A percentile compares a stretch with the other conserved stretches of the same genome.
phyloP scores from a whole-genome alignment of 1,140 invertebrate genomes.

The Pogonomyrmex barbatus region DNA sequence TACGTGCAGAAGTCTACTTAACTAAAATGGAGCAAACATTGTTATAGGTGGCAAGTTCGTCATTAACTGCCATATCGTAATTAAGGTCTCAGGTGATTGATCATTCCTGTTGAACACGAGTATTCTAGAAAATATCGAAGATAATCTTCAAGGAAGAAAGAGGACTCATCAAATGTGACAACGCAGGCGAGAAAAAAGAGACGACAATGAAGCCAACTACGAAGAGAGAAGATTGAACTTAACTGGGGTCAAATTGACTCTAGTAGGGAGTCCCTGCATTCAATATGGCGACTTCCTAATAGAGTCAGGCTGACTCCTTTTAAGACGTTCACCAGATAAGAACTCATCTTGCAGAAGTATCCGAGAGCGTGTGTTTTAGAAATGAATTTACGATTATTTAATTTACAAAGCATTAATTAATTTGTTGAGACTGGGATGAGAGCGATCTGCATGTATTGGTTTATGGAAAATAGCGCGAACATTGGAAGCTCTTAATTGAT shows the following conservation, averaged over 20 bases:
- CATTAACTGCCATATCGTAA: constrained; percentile 48
- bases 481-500: not conserved
- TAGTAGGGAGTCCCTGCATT: constrained; percentile 97
- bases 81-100: constrained; percentile 67
- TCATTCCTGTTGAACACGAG: constrained; percentile 64
- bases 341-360: constrained; percentile 64
- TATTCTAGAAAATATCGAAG: constrained; percentile 55
- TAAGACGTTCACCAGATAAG: constrained; percentile 86
- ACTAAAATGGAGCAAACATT: constrained; percentile 74
- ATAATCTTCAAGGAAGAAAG: constrained; percentile 25
- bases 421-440: constrained; percentile 40
- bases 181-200: constrained; percentile 53
- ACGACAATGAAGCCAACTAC: constrained; percentile 46
- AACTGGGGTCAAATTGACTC: constrained; percentile 97
- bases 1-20: constrained; percentile 5
- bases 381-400: constrained; percentile 65
- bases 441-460: constrained; percentile 6
- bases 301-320: constrained; percentile 97
- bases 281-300: constrained; percentile 95
- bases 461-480: not conserved
- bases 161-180: constrained; percentile 18
- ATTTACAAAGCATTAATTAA: constrained; percentile 66
- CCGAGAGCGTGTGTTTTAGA: constrained; percentile 62
- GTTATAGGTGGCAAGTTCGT: constrained; percentile 4
- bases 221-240: constrained; percentile 87